Conservation (phyloP, 1,140 invertebrate genomes). For the Drosophila chauvacae region DNA sequence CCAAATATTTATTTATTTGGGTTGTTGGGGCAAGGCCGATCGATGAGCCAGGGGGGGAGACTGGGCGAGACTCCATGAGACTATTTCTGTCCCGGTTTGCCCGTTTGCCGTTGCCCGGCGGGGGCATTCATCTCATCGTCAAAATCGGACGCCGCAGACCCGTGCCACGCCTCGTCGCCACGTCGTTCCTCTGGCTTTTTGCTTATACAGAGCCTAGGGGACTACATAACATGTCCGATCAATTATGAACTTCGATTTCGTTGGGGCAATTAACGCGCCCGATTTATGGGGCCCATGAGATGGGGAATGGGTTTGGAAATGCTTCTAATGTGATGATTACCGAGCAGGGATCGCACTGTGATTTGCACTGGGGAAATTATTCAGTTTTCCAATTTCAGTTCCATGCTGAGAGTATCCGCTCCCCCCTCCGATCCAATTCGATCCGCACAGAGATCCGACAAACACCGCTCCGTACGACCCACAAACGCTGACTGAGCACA, state of each 20-base stretch:
- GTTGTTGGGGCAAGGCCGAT: constrained; percentile 56
- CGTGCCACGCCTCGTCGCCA: constrained; percentile 31
- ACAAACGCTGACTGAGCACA: constrained; percentile 39
- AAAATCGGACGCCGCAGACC: constrained; percentile 23
- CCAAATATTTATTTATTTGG: constrained; percentile 78
- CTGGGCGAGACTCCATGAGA: constrained; percentile 34
- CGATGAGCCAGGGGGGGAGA: constrained; percentile 23
- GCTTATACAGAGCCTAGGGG: constrained; percentile 29
- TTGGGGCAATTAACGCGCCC: constrained; percentile 19
- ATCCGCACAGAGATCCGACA: constrained; percentile 26
- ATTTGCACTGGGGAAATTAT: constrained; percentile 29
- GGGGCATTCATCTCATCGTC: constrained; percentile 48
- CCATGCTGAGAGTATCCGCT: constrained; percentile 28
- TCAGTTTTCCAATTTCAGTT: constrained; percentile 39
- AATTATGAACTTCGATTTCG: constrained; percentile 51
- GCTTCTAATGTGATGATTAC: constrained; percentile 37
- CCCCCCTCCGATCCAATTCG: neutral
- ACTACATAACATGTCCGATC: constrained; percentile 50
- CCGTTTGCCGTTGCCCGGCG: constrained; percentile 22
- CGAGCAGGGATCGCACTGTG: constrained; percentile 30
- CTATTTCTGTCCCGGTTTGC: constrained; percentile 30
- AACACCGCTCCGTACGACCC: constrained; percentile 46
- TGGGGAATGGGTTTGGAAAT: constrained; percentile 1
- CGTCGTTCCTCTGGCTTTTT: constrained; percentile 1
- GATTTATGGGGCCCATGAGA: constrained; percentile 21